These are phyloP conservation scores for Tapirus indicus DNA, from an alignment of 2,797 vertebrate genomes.

Conservation along the genomic window DNA sequence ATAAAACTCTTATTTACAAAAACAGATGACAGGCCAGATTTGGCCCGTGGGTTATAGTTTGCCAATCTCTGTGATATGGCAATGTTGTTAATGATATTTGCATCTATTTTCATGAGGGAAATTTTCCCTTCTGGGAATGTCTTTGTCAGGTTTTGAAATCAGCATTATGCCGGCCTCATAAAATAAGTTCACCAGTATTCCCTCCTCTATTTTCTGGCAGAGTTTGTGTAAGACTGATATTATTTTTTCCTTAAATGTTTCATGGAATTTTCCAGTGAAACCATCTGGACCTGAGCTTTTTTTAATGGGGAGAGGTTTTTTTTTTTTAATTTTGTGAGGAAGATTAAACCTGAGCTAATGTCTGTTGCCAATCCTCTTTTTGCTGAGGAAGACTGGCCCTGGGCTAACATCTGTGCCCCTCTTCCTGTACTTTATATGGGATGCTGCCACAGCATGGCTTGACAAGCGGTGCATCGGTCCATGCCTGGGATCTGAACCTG, in stretches of 20 bases:
- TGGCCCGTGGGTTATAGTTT: not conserved
- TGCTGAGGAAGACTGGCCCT: too few relatives aligned
- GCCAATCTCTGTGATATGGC: not conserved
- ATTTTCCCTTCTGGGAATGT: not conserved
- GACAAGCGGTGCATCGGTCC: too few relatives aligned
- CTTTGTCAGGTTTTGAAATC: slow-evolving; percentile 2
- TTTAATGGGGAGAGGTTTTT: not conserved
- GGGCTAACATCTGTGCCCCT: too few relatives aligned
- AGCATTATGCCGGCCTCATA: not conserved
- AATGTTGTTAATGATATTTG: not conserved
- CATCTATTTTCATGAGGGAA: not conserved
- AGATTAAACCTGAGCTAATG: too few relatives aligned
- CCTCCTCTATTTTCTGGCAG: not conserved
- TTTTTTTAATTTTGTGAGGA: too few relatives aligned
- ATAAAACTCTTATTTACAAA: slow-evolving; percentile 1
- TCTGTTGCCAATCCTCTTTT: too few relatives aligned
- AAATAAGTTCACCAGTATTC: not conserved
- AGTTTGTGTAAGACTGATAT: not conserved
- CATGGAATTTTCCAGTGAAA: not conserved
- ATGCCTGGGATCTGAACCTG: too few relatives aligned
- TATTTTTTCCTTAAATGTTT: not conserved
- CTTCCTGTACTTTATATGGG: too few relatives aligned
- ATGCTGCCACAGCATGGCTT: too few relatives aligned
- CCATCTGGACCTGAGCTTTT: not conserved
- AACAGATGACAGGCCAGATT: not conserved